Evolutionary conservation across 2,113 vertebrate species (phyloP), one percentile per base, ranked within the genome.

Genomic region (Fregata magnificens): DNA sequence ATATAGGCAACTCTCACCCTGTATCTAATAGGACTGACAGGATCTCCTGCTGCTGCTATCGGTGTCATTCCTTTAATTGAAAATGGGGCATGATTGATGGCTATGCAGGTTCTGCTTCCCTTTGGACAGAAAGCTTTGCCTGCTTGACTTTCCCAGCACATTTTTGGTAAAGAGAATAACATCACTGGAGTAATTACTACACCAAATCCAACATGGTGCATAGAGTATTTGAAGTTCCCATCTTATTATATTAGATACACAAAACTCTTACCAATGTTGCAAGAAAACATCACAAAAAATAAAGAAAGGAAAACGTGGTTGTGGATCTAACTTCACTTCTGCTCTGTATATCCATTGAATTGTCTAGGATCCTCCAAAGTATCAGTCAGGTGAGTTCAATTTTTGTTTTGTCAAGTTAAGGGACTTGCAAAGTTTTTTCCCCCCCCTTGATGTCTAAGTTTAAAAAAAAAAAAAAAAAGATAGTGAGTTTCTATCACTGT

Each of bases 1-100:
- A 95, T 92, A 50, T 18, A 93, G 87, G 92, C 90, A 94, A 12
- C 90, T 89, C 92, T 94, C 89, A 82, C 71, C 79, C 83, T 84
- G 38, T 90, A 40, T 88, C 83, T 97, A 91, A 95, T 66, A 91
- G 83, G 92, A 86, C 89, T 96, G 95, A 69, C 91, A 71, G 52
- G 86, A 92, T 96, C 90, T 97, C 74, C 79, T 86, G 45, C 58
- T 3, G 42, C 82, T 90, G 89, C 86, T 98, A 56, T 92, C 20
- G 11, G 86, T 95, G 92, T 88, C 86, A 91, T 91, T 94, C 55
- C 72, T 86, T 97, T 97, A 98, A 94, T 96, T 97, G 95, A 97
- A 98, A 98, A 90, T 86, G 87, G 82, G 89, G 67, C 88, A 83
- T 97, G 97, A 96, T 97, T 97, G 96, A 96, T 97, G 95, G 92